These are phyloP conservation scores for Carassius carassius DNA, from an alignment of 2,113 vertebrate species.

Conservation along the genomic window DNA sequence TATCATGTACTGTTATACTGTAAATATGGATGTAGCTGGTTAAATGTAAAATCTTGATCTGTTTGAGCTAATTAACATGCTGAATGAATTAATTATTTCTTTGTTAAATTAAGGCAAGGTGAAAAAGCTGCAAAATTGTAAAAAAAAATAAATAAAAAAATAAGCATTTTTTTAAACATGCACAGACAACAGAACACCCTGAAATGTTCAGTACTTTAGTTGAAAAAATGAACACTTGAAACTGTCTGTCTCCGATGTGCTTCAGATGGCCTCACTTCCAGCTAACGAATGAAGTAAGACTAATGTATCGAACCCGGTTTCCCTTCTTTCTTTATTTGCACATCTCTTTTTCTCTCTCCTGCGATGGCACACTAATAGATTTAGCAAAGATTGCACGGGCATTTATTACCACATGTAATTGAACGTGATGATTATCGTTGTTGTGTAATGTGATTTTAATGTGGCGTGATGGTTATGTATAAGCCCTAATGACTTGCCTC, in stretches of 20 bases:
- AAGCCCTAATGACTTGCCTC: constrained; percentile 80
- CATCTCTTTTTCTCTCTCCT: constrained; percentile 61
- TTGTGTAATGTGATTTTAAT: constrained; percentile 86
- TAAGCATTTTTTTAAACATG: too few species aligned
- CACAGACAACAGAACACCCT: too few species aligned
- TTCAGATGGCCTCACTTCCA: constrained; percentile 13
- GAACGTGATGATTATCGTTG: constrained; percentile 83
- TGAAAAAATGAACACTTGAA: not conserved
- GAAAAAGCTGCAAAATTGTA: too few species aligned
- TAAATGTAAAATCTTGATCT: too few species aligned
- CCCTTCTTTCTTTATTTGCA: constrained; percentile 16
- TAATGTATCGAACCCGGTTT: constrained; percentile 20
- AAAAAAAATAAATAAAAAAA: too few species aligned
- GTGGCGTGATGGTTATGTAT: constrained; percentile 80
- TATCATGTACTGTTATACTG: too few species aligned
- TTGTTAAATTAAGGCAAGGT: too few species aligned
- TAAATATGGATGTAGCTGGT: too few species aligned
- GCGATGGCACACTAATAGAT: constrained; percentile 75
- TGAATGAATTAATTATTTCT: too few species aligned
- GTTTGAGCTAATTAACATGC: too few species aligned
- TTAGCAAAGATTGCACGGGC: constrained; percentile 76
- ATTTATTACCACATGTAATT: constrained; percentile 83
- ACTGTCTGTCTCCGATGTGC: constrained; percentile 30
- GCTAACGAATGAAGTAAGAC: not conserved
- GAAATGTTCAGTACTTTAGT: too few species aligned